A percentile compares a stretch with the other conserved stretches of the same genome.
Conservation (phyloP, 2,888 invertebrate genomes). For the Dryococelus australis region DNA sequence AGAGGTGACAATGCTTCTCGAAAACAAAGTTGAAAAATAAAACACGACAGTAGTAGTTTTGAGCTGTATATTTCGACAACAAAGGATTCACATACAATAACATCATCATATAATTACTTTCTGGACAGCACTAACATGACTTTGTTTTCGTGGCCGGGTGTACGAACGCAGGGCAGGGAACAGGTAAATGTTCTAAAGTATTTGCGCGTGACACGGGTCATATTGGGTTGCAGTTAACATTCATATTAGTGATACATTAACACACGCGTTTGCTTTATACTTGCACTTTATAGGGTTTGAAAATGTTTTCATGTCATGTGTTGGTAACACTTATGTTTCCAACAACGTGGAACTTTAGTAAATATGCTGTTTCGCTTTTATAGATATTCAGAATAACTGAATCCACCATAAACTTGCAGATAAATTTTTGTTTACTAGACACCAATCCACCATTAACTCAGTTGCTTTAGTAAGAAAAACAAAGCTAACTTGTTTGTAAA, state of each 20-base stretch:
- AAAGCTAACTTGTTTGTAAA: too few relatives aligned
- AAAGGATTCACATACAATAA: conserved; percentile 5
- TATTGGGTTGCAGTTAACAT: neutral
- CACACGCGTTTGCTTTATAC: neutral
- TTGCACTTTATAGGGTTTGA: neutral
- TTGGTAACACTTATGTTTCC: neutral
- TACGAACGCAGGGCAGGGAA: neutral
- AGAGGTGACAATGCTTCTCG: neutral
- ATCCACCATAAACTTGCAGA: too few relatives aligned
- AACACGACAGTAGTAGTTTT: neutral
- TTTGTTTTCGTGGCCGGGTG: neutral
- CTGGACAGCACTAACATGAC: neutral
- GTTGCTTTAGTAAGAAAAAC: too few relatives aligned
- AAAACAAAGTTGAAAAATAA: neutral
- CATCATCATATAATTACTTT: neutral
- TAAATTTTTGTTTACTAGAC: too few relatives aligned
- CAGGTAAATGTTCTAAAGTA: neutral
- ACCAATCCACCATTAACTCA: too few relatives aligned
- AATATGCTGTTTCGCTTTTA: too few relatives aligned
- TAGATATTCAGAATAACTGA: too few relatives aligned
- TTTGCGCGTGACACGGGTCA: neutral
- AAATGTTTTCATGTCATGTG: neutral
- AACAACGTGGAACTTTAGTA: too few relatives aligned
- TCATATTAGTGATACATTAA: neutral
- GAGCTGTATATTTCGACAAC: neutral